Evolutionary conservation across 2,113 vertebrate genomes (phyloP).

Genomic region (Ammodytes dubius): DNA sequence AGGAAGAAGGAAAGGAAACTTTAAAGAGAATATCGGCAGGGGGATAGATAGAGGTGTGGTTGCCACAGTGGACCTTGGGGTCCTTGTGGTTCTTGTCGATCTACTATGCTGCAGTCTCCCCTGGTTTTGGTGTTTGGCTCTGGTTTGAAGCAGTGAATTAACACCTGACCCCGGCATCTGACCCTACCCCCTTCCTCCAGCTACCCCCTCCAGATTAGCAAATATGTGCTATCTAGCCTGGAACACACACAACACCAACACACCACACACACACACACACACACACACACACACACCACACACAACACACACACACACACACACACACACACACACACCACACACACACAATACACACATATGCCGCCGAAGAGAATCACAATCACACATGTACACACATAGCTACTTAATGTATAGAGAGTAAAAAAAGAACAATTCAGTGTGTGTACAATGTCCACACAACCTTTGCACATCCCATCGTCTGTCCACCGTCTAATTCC

Average conservation of each 20-base stretch:
- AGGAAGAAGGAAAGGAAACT: slow-evolving; percentile 45
- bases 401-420: slow-evolving; percentile 50
- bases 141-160: slow-evolving; percentile 79
- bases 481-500: slow-evolving; percentile 65
- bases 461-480: slow-evolving; percentile 61
- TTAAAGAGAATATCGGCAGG: slow-evolving; percentile 34
- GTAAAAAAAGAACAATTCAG: slow-evolving; percentile 56
- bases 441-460: slow-evolving; percentile 45
- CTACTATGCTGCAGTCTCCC: slow-evolving; percentile 30
- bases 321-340: slow-evolving; percentile 4
- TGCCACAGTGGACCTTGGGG: slow-evolving; percentile 49
- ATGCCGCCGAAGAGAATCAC: slow-evolving; percentile 21
- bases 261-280: slow-evolving; percentile 59
- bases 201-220: slow-evolving; percentile 76
- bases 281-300: slow-evolving; percentile 20
- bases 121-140: slow-evolving; percentile 58
- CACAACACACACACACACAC: slow-evolving; percentile 35
- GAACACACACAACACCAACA: slow-evolving; percentile 34
- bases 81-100: slow-evolving; percentile 53
- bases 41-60: slow-evolving; percentile 41
- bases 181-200: slow-evolving; percentile 68
- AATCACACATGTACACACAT: slow-evolving; percentile 52
- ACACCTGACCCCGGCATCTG: slow-evolving; percentile 78
- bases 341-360: slow-evolving; percentile 15
- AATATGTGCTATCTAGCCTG: slow-evolving; percentile 70